Conservation (phyloP, 2,797 vertebrate species). For the Scarus forsteni region DNA sequence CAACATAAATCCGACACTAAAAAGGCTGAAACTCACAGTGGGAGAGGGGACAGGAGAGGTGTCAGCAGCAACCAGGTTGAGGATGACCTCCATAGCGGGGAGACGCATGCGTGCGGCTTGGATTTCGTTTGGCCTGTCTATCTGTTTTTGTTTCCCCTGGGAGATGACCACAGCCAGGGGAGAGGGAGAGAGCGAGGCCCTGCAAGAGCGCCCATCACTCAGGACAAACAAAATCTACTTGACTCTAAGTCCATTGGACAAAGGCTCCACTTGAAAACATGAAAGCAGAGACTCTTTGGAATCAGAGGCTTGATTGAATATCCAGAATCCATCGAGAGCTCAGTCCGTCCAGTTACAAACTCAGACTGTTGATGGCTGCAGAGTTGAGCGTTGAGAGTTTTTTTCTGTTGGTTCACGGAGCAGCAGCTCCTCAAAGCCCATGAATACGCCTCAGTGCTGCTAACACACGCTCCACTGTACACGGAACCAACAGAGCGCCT, state of each 20-base stretch:
- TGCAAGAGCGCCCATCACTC: conserved; percentile 46
- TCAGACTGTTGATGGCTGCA: conserved; percentile 29
- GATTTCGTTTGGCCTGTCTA: conserved; percentile 36
- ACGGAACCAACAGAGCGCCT: conserved; percentile 22
- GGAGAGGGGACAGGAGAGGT: conserved; percentile 67
- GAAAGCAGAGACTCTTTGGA: conserved; percentile 16
- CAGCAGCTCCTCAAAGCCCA: conserved; percentile 41
- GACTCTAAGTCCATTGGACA: conserved; percentile 46
- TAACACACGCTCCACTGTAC: conserved; percentile 30
- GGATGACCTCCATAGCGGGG: conserved; percentile 83
- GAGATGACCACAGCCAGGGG: conserved; percentile 7
- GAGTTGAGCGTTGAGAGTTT: conserved; percentile 33
- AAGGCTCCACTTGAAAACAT: conserved; percentile 42
- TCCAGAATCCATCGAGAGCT: conserved; percentile 52
- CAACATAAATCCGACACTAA: not conserved
- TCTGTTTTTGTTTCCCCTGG: conserved; percentile 24
- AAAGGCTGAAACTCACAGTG: conserved; percentile 73
- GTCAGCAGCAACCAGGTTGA: conserved; percentile 84
- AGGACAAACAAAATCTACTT: conserved; percentile 51
- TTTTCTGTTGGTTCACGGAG: conserved; percentile 39
- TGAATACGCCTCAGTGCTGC: conserved; percentile 43
- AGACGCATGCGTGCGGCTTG: conserved; percentile 42
- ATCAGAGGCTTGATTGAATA: conserved; percentile 44
- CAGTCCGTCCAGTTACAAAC: conserved; percentile 33
- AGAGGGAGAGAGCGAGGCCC: conserved; percentile 23